Percentiles rank a stretch among this genome's conserved stretches.
These are phyloP conservation scores for Ceuthmochares aereus DNA, from an alignment of 2,113 vertebrate species.

Conservation along the genomic window DNA sequence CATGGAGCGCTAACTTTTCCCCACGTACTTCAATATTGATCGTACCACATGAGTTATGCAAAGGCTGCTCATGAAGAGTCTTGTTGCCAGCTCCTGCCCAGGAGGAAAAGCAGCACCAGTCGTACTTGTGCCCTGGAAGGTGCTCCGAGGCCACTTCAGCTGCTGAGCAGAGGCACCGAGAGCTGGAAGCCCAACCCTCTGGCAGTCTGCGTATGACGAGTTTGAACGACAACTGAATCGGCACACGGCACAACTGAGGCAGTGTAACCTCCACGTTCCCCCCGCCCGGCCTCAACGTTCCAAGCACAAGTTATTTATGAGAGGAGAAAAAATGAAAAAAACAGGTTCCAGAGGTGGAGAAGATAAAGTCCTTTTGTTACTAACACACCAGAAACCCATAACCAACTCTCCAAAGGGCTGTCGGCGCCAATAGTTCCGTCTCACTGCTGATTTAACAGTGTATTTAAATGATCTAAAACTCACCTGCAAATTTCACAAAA, in stretches of 20 bases:
- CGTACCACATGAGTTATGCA: not conserved
- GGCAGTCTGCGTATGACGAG: rapidly evolving
- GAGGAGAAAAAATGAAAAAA: not conserved
- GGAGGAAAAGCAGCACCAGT: not conserved
- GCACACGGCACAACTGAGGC: not conserved
- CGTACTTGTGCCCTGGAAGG: not conserved
- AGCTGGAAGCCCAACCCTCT: not conserved
- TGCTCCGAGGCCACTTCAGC: not conserved
- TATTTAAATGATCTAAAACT: not conserved
- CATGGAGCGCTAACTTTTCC: not conserved
- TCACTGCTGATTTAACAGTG: not conserved
- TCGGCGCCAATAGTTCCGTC: not conserved
- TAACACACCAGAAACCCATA: not conserved
- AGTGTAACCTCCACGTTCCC: not conserved
- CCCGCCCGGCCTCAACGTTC: not conserved
- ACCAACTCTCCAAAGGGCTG: not conserved
- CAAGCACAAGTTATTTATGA: not conserved
- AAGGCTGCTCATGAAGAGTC: not conserved
- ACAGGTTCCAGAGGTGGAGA: not conserved
- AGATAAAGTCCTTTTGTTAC: not conserved
- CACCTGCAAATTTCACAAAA: not conserved
- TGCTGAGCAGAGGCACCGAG: not conserved
- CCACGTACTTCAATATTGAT: not conserved
- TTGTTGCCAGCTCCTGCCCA: not conserved
- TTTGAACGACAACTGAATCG: not conserved